Percentiles rank a stretch among this genome's conserved stretches.
These are phyloP conservation scores for Epinotia nisella DNA, from an alignment of 2,888 invertebrate species.

Conservation along the genomic window DNA sequence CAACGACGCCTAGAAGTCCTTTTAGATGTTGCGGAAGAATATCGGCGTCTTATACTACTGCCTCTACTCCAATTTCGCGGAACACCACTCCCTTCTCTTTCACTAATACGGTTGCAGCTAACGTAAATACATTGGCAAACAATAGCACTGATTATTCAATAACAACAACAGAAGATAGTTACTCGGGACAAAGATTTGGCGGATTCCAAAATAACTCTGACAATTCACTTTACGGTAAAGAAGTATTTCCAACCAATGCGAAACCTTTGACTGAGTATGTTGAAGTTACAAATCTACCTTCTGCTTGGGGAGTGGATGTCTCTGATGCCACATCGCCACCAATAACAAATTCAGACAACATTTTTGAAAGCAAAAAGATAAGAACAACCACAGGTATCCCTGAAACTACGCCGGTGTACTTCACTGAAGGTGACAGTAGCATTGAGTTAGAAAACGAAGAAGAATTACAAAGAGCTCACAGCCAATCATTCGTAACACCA, in stretches of 20 bases:
- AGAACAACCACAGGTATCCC: conserved; percentile 63
- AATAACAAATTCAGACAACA: conserved; percentile 60
- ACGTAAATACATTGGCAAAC: conserved; percentile 60
- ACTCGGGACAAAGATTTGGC: conserved; percentile 67
- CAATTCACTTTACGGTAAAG: conserved; percentile 77
- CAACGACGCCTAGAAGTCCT: conserved; percentile 67
- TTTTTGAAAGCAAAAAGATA: conserved; percentile 76
- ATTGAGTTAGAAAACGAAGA: conserved; percentile 84
- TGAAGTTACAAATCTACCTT: conserved; percentile 75
- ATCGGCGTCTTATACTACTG: conserved; percentile 77
- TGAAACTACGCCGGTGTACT: conserved; percentile 68
- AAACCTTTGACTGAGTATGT: conserved; percentile 78
- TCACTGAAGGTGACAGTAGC: conserved; percentile 72
- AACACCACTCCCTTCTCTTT: conserved; percentile 74
- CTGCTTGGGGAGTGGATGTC: conserved; percentile 76
- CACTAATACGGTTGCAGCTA: conserved; percentile 74
- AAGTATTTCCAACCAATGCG: conserved; percentile 71
- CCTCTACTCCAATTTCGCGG: conserved; percentile 60
- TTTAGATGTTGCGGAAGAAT: conserved; percentile 77
- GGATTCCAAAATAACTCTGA: conserved; percentile 79
- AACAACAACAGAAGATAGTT: conserved; percentile 66
- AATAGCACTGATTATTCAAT: conserved; percentile 56
- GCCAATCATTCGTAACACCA: conserved; percentile 87
- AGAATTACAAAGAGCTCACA: conserved; percentile 88
- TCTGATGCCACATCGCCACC: conserved; percentile 64